Evolutionary conservation across 1,140 invertebrate genomes (phyloP), one percentile per base, ranked within the genome.

Genomic region (Pomacea maculata): DNA sequence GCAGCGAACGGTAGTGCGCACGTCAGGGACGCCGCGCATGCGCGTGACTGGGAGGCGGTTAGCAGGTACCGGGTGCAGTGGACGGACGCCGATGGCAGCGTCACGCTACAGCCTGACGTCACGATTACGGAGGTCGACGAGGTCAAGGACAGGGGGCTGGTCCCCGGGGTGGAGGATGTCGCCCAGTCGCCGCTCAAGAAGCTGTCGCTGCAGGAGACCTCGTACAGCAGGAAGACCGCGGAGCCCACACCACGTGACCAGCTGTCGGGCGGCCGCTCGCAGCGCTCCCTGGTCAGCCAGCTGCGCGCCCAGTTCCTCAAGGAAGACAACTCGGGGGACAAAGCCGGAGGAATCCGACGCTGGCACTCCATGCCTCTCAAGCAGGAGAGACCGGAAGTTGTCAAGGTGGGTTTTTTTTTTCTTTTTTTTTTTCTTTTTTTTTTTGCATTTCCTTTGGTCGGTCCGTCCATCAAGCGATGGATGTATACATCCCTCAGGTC

Each of bases 21-120:
- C 25, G 25, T 0, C 25, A 25, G 25, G 25, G 25, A 25, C 25
- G 25, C 25, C 25, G 25, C 25, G 25, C 25, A 25, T 83, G 17
- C 82, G 81, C 52, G 52, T 76, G 64, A 45, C 82, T 8, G 79
- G 81, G 29, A 83, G 79, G 25, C 79, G 54, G 57, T 71, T 1
- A 29, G 21, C 45, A 55, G 77, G 21, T 78, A 78, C 67, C 54
- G 64, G 11, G 65, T 78, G 45, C 77, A 78, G 77, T 71, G 77
- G 77, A 70, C 14, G 4, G 67, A 70, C 65, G 34, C 12, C 29
- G 11, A 67, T 9, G 77, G 65, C 17, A 70, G n/a, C 3, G 65
- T 71, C 5, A 68, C 75, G 25, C 7, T 68, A 21, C 34, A 61
- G 29, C 29, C 74, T 9, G 74, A 61, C 57, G 1, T 61, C 57